These are phyloP conservation scores for Xestia sexstrigata DNA, from an alignment of 2,888 invertebrate genomes.

Conservation along the genomic window DNA sequence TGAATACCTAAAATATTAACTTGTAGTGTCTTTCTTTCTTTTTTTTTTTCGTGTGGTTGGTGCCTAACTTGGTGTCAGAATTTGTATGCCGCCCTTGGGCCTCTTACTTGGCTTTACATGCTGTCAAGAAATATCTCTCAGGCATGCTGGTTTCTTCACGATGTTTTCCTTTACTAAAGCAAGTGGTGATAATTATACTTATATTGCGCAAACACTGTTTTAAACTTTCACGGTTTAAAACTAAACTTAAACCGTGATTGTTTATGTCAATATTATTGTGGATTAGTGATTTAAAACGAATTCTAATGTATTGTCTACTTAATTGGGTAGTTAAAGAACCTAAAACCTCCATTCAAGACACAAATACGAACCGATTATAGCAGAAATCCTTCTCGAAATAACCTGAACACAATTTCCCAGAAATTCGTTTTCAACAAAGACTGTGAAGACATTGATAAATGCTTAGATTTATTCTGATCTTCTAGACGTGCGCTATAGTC, in stretches of 20 bases:
- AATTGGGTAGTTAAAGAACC: background rate
- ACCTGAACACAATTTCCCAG: constrained; percentile 23
- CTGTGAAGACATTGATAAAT: constrained; percentile 33
- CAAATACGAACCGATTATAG: constrained; percentile 1
- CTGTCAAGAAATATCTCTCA: too few relatives aligned
- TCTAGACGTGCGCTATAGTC: constrained; percentile 1
- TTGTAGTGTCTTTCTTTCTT: background rate
- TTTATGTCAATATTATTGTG: background rate
- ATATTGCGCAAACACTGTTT: too few relatives aligned
- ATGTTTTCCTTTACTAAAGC: too few relatives aligned
- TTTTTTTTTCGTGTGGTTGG: too few relatives aligned
- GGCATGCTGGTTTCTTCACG: too few relatives aligned
- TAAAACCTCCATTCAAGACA: background rate
- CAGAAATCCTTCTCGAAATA: constrained; percentile 13
- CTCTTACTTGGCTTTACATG: too few relatives aligned
- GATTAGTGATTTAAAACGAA: background rate
- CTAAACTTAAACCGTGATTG: too few relatives aligned
- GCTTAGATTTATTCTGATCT: constrained; percentile 43
- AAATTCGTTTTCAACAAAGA: constrained; percentile 18
- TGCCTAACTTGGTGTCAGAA: too few relatives aligned
- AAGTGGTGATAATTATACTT: too few relatives aligned
- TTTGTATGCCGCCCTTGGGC: too few relatives aligned
- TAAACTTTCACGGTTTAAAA: too few relatives aligned
- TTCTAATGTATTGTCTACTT: background rate
- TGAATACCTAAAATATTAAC: background rate